These are phyloP conservation scores for Andricus quercusramuli DNA, from an alignment of 2,888 invertebrate genomes.

Conservation along the genomic window DNA sequence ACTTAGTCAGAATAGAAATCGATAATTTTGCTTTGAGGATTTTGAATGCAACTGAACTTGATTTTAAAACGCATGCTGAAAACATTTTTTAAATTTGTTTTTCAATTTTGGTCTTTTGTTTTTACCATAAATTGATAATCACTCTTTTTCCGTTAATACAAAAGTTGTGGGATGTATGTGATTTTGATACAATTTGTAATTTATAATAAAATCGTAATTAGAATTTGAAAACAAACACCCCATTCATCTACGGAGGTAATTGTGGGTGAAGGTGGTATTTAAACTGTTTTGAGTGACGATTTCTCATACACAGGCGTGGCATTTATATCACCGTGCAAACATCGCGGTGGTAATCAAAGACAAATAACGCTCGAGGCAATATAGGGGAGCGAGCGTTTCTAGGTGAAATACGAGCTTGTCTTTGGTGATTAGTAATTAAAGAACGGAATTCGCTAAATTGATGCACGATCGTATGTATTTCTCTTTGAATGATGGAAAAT, in stretches of 20 bases:
- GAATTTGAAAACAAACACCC: background rate
- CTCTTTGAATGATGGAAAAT: background rate
- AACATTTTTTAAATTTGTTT: too few species aligned
- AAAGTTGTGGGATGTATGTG: background rate
- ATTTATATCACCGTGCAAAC: constrained; percentile 62
- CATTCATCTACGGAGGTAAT: background rate
- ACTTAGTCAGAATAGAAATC: too few species aligned
- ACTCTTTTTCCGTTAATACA: background rate
- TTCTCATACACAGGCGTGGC: constrained; percentile 32
- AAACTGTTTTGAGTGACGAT: constrained; percentile 22
- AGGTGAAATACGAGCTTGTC: constrained; percentile 62
- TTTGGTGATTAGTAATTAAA: constrained; percentile 66
- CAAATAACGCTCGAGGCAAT: constrained; percentile 65
- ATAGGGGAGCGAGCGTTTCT: constrained; percentile 54
- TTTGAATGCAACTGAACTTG: too few species aligned
- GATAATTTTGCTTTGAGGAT: too few species aligned
- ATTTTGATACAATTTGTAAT: background rate
- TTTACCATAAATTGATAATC: too few species aligned
- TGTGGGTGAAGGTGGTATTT: constrained; percentile 45
- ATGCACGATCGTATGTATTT: background rate
- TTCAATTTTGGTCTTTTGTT: too few species aligned
- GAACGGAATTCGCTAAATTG: constrained; percentile 42
- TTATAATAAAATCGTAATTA: background rate
- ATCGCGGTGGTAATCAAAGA: constrained; percentile 66
- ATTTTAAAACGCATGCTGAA: too few species aligned